phyloP scores from a whole-genome alignment of 1,140 invertebrate species.

The Apocrypta bakeri region DNA sequence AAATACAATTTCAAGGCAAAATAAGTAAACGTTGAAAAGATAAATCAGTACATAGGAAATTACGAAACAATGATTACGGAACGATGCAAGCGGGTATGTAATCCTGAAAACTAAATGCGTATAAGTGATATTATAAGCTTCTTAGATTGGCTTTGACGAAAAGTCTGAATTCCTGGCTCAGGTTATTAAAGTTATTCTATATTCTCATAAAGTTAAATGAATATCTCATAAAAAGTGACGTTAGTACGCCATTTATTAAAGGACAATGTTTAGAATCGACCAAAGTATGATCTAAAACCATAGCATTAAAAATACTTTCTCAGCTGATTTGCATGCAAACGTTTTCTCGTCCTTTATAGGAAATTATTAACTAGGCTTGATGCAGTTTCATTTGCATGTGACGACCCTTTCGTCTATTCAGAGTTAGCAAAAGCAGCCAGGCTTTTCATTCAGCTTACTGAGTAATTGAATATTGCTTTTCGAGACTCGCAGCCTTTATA shows the following conservation, averaged over 20 bases:
- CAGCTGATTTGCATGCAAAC: conserved; percentile 35
- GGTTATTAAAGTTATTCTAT: no score
- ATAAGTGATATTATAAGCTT: no score
- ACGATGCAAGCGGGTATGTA: no score
- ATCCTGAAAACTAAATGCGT: no score
- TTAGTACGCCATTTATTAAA: background rate
- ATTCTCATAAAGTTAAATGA: background rate
- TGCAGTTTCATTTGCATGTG: conserved; percentile 30
- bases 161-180: no score
- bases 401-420: background rate
- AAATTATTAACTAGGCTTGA: conserved; percentile 20
- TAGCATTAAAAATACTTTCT: conserved; percentile 12
- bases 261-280: background rate
- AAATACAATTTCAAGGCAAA: no score
- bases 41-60: no score
- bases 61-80: no score
- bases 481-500: background rate
- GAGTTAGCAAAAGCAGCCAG: background rate
- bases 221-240: background rate
- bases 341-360: background rate
- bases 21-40: no score
- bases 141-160: background rate
- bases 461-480: conserved; percentile 1
- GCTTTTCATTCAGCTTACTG: conserved; percentile 4
- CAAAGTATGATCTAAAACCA: background rate